Base-by-base conservation (phyloP, 2,797 vertebrate species). In the Rhynchonycteris naso region DNA sequence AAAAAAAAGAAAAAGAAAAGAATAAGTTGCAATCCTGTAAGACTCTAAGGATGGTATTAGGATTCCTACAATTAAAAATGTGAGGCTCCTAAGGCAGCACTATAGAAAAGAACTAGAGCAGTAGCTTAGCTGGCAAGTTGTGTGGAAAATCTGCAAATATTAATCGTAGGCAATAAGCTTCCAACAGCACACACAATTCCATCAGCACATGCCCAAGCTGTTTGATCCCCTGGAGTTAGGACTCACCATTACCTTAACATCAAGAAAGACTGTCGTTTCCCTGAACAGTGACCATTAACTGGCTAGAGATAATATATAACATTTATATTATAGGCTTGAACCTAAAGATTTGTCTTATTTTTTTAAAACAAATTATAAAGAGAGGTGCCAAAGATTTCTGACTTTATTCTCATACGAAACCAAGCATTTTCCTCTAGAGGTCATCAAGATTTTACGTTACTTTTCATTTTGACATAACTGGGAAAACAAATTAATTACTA, bases 141-240 rank as follows among this genome's bases (percentile, higher is more conserved):
- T 63, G 35, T 86, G 85, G 86, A 96, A 97, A 96, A 93, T 22
- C n/a, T 94, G 76, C 94, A 94, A 93, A 76, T 54, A 81, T 65
- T 93, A 92, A 93, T 85, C 66, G 84, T 16, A 85, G 50, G 43
- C 76, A 85, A 66, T 52, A 61, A 26, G 61, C 69, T 94, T 96
- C 85, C 85, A 95, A 86, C n/a, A 86, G 72, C 69, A 86, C 11
- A 58, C 15, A 93, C 13, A 95, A 91, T 78, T 91, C 76, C 47
- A 94, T 38, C 9, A 54, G 79, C 56, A 91, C 38, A 30, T 90
- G 76, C 26, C 74, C n/a, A 85, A 78, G 28, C 59, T 72, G 66
- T 78, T 43, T 24, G 14, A 86, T 30, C 91, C 65, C 83, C 71
- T 69, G 33, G 21, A 84, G 47, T 72, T 7, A 80, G n/a, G 56